Evolutionary conservation across 1,140 invertebrate species (phyloP).

Genomic region (Adelges cooleyi): DNA sequence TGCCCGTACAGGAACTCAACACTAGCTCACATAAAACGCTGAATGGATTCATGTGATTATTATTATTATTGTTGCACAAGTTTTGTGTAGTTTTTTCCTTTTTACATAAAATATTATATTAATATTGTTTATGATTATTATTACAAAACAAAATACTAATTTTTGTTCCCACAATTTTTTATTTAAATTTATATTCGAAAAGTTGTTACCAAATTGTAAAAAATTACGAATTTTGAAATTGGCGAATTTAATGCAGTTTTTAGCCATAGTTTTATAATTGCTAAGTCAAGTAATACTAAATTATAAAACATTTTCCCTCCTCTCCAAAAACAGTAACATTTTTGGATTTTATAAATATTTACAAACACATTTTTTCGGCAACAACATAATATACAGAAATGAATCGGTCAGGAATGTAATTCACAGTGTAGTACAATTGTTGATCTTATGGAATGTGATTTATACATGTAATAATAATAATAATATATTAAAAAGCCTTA

Average conservation of each 20-base stretch:
- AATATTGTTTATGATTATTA: constrained; percentile 21
- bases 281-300: not conserved
- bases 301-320: too few relatives aligned
- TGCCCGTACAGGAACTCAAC: constrained; percentile 10
- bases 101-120: constrained; percentile 5
- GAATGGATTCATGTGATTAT: constrained; percentile 12
- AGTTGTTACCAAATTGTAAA: not conserved
- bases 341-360: too few relatives aligned
- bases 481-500: too few relatives aligned
- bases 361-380: too few relatives aligned
- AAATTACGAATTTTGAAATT: not conserved
- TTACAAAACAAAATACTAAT: constrained; percentile 8
- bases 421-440: too few relatives aligned
- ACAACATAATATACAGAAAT: too few relatives aligned
- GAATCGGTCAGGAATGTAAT: too few relatives aligned
- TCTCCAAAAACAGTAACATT: too few relatives aligned
- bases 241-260: not conserved
- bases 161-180: too few relatives aligned
- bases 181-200: not conserved
- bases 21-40: constrained; percentile 13
- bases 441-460: too few relatives aligned
- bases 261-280: not conserved
- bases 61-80: constrained; percentile 11
- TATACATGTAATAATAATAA: too few relatives aligned
- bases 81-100: not conserved